Evolutionary conservation across 2,113 vertebrate genomes (phyloP).

Genomic region (Tylochromis polylepis): DNA sequence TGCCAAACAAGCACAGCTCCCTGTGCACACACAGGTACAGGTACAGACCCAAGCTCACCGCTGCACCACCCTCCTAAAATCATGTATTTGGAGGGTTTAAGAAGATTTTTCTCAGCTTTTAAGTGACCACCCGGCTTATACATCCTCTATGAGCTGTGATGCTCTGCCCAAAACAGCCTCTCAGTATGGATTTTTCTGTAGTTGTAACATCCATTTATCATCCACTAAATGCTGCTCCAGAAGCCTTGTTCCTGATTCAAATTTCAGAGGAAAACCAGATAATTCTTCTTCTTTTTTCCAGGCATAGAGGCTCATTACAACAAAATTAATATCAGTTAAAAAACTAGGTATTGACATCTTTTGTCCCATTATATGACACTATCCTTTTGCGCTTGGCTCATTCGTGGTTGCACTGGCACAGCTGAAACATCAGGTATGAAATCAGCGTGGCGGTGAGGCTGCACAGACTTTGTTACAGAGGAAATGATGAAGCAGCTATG

Average conservation of each 20-base stretch:
- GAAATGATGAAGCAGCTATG: slow-evolving; percentile 36
- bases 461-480: neutral
- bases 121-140: neutral
- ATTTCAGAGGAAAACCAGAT: neutral
- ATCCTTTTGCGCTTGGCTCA: neutral
- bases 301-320: neutral
- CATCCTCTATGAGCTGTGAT: neutral
- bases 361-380: neutral
- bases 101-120: neutral
- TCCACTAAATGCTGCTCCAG: neutral
- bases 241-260: neutral
- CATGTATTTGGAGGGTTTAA: neutral
- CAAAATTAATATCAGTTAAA: neutral
- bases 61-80: neutral
- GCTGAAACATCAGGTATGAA: neutral
- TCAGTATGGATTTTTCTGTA: neutral
- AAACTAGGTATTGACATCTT: neutral
- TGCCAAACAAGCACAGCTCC: neutral
- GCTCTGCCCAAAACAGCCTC: neutral
- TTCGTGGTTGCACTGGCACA: neutral
- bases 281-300: neutral
- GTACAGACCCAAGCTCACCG: fast-evolving
- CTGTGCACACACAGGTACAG: neutral
- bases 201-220: neutral
- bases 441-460: neutral